These are phyloP conservation scores for Luperina nickerlii DNA, from an alignment of 2,888 invertebrate species.

Conservation along the genomic window DNA sequence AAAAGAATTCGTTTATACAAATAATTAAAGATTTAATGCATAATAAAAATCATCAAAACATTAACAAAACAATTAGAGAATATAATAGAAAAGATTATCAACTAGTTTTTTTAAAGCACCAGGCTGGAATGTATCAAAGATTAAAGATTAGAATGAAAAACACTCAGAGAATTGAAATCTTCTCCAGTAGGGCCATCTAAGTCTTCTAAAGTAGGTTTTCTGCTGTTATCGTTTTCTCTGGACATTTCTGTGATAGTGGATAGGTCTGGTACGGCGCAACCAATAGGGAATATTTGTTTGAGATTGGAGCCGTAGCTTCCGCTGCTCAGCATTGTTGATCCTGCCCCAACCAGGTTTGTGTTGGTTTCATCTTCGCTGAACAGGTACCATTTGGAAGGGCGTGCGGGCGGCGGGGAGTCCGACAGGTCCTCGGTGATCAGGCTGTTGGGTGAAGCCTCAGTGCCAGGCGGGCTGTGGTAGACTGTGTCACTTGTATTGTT, in stretches of 20 bases:
- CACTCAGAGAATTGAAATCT: conserved; percentile 66
- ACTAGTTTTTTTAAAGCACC: conserved; percentile 27
- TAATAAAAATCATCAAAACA: conserved; percentile 43
- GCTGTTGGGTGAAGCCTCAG: conserved; percentile 72
- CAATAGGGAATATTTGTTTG: conserved; percentile 80
- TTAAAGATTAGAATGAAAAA: conserved; percentile 60
- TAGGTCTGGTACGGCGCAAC: conserved; percentile 83
- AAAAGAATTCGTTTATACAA: neutral
- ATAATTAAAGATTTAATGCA: conserved; percentile 48
- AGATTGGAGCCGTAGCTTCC: conserved; percentile 76
- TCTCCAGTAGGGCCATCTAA: conserved; percentile 66
- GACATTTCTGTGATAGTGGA: conserved; percentile 86
- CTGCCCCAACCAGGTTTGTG: conserved; percentile 62
- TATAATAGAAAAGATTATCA: neutral
- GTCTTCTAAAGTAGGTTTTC: conserved; percentile 67
- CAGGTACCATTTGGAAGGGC: conserved; percentile 79
- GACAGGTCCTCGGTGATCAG: conserved; percentile 85
- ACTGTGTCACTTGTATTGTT: conserved; percentile 60
- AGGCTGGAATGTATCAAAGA: conserved; percentile 18
- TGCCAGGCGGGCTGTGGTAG: conserved; percentile 66
- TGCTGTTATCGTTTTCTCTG: conserved; percentile 76
- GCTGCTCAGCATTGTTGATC: conserved; percentile 45
- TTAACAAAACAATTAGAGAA: conserved; percentile 18
- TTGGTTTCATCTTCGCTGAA: conserved; percentile 83
- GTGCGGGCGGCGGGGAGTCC: conserved; percentile 54